Evolutionary conservation across 1,140 invertebrate genomes (phyloP).

Genomic region (Drosophila eugracilis): DNA sequence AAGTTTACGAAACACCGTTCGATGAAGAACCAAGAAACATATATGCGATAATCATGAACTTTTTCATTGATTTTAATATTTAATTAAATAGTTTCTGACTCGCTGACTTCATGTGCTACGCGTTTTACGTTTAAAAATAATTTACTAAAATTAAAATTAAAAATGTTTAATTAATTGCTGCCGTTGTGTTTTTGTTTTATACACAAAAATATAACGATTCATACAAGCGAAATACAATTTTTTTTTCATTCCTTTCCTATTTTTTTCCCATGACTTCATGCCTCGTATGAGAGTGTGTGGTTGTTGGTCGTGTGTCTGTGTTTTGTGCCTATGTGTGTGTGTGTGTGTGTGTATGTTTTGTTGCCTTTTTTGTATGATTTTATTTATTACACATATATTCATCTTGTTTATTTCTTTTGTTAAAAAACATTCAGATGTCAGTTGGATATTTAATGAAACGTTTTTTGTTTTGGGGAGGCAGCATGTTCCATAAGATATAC

Average conservation of each 20-base stretch:
- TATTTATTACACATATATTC: conserved; percentile 32
- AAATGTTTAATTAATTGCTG: conserved; percentile 44
- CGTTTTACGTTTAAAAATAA: conserved; percentile 58
- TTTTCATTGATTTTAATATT: conserved; percentile 34
- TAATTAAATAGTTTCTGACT: conserved; percentile 34
- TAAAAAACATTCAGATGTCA: conserved; percentile 78
- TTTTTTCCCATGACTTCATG: conserved; percentile 46
- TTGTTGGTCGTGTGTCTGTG: conserved; percentile 17
- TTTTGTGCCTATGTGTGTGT: conserved; percentile 37
- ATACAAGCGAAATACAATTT: conserved; percentile 37
- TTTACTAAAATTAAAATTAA: conserved; percentile 70
- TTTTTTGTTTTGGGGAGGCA: conserved; percentile 38
- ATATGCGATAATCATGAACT: conserved; percentile 11
- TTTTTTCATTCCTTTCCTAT: conserved; percentile 23
- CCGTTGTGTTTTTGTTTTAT: conserved; percentile 17
- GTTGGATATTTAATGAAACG: conserved; percentile 63
- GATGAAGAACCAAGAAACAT: conserved; percentile 30
- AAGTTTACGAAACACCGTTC: conserved; percentile 22
- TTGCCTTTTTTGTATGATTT: conserved; percentile 51
- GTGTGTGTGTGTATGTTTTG: too few species aligned
- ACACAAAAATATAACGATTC: conserved; percentile 39
- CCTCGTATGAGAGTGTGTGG: conserved; percentile 22
- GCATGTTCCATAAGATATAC: conserved; percentile 44
- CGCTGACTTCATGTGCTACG: conserved; percentile 43
- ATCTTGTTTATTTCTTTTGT: conserved; percentile 39